Base-by-base conservation (phyloP, 1,140 invertebrate species). In the Sarcophaga peregrina region DNA sequence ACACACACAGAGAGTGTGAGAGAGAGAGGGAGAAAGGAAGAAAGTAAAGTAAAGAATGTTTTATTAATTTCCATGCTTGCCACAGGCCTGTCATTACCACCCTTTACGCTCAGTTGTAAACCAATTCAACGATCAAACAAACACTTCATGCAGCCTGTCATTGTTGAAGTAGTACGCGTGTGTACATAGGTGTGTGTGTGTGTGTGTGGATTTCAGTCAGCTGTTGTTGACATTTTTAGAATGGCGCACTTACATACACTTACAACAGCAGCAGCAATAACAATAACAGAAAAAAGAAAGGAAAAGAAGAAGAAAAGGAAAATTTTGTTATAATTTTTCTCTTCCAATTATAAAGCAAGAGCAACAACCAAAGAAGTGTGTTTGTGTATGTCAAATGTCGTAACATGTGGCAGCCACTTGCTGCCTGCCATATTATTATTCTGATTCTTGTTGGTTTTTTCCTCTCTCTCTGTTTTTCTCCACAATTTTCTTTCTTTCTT, bases 201-300 rank as follows among this genome's bases (percentile, higher is more conserved):
- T 8, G 15, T 83, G n/a, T 83, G 17, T 45, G 48, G 20, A 11
- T 50, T 52, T 73, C n/a, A 73, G 83, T 83, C 83, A 83, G 83
- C 83, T 83, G 83, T 83, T 83, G 83, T 74, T 83, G 83, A 83
- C 83, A 83, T 78, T 78, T 78, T 78, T 78, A 50, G 75, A 78
- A 78, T 78, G 48, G 47, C 47, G 47, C 45, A 58, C 54, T n/a
- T n/a, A 15, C 54, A n/a, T n/a, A n/a, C 54, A 15, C 1, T 37
- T 13, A 58, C 25, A 37, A 37, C 25, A 37, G 25, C 25, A 37
- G 25, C 25, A 58, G 13, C 1, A 58, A 58, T n/a, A n/a, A 58
- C n/a, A 58, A 58, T 58, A 58, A 37, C 25, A 37, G 4, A 1
- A 37, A 37, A 37, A 37, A 37, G 25, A 37, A 37, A 37, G 4